phyloP scores from a whole-genome alignment of 2,888 invertebrate genomes.

The Chironomus tentans region DNA sequence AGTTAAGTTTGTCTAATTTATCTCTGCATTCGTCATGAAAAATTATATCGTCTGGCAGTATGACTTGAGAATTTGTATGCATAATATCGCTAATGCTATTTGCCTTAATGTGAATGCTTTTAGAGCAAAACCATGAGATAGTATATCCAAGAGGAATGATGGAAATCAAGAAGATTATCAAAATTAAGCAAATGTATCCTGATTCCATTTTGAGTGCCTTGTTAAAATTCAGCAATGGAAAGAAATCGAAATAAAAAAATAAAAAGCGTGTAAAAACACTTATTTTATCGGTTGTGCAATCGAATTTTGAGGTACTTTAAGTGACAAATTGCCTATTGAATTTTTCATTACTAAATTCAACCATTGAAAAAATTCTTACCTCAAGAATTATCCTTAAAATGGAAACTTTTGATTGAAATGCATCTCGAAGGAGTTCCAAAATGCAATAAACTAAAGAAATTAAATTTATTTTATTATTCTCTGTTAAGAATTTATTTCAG shows the following conservation, averaged over 20 bases:
- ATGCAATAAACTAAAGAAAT: conserved; percentile 27
- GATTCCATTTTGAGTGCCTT: conserved; percentile 63
- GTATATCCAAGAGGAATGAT: conserved; percentile 55
- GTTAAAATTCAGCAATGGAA: background rate
- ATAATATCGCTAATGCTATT: conserved; percentile 22
- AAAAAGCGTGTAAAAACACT: too few species aligned
- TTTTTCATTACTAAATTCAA: too few species aligned
- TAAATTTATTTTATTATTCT: background rate
- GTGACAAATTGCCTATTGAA: too few species aligned
- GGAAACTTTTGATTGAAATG: conserved; percentile 36
- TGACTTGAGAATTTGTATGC: background rate
- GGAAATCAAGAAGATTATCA: conserved; percentile 53
- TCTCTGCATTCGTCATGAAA: background rate
- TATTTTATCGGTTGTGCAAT: too few species aligned
- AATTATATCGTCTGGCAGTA: background rate
- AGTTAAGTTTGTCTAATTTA: conserved; percentile 18
- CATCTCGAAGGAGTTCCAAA: conserved; percentile 36
- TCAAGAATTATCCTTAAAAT: conserved; percentile 27
- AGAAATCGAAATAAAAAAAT: too few species aligned
- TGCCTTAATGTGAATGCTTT: conserved; percentile 34
- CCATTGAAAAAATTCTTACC: too few species aligned
- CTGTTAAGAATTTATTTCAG: too few species aligned
- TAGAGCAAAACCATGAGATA: conserved; percentile 44
- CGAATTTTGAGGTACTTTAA: too few species aligned
- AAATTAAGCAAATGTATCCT: conserved; percentile 55